These are phyloP conservation scores for Cyprinus carpio DNA, from an alignment of 2,113 vertebrate genomes.

Conservation along the genomic window DNA sequence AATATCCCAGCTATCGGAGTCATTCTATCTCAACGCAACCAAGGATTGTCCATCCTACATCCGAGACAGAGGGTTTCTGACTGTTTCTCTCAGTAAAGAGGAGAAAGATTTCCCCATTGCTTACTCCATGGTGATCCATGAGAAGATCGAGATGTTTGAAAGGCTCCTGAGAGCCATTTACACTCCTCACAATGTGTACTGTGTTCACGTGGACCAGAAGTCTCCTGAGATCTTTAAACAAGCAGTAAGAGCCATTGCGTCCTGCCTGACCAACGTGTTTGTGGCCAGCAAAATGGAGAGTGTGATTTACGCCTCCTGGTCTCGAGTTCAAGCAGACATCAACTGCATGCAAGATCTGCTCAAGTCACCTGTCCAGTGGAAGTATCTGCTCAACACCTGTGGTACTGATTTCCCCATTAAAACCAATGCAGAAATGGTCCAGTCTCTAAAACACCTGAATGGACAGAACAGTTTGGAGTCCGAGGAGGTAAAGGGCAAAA, in stretches of 20 bases:
- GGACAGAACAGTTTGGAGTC: constrained; percentile 88
- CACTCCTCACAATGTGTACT: too few relatives aligned
- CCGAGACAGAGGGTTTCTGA: too few relatives aligned
- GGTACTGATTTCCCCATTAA: constrained; percentile 93
- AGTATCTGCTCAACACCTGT: constrained; percentile 88
- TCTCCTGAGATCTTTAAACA: too few relatives aligned
- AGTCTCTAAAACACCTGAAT: constrained; percentile 73
- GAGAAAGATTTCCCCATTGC: constrained; percentile 80
- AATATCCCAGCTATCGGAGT: constrained; percentile 55
- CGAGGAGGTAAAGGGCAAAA: constrained; percentile 68
- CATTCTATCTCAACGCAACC: constrained; percentile 77
- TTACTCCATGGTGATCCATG: constrained; percentile 90
- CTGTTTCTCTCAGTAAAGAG: too few relatives aligned
- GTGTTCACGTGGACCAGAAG: too few relatives aligned
- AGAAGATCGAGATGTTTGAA: constrained; percentile 91
- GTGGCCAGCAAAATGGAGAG: too few relatives aligned
- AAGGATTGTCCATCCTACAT: constrained; percentile 77
- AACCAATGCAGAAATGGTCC: constrained; percentile 86
- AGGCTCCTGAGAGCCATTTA: constrained; percentile 83
- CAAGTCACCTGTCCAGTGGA: too few relatives aligned
- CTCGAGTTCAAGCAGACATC: too few relatives aligned
- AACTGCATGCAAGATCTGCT: too few relatives aligned
- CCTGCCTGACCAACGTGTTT: too few relatives aligned
- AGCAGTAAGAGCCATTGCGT: too few relatives aligned
- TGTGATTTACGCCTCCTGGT: too few relatives aligned